phyloP scores from a whole-genome alignment of 2,797 vertebrate genomes.

The Clarias laeviceps region DNA sequence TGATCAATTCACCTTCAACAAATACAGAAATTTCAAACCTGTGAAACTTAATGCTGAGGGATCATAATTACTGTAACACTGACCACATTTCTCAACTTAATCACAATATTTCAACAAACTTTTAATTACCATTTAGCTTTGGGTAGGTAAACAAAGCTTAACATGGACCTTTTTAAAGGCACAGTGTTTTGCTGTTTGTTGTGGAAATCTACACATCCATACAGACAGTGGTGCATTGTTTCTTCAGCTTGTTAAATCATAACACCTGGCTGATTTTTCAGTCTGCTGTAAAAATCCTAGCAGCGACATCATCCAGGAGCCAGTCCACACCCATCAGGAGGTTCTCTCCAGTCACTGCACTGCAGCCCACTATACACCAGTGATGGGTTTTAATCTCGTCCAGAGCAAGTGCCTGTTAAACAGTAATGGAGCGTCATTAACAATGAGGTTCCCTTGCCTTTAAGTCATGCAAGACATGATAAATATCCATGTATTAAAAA shows the following conservation, averaged over 20 bases:
- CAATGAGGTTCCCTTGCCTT: background rate
- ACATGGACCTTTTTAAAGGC: background rate
- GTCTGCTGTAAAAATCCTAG: constrained; percentile 84
- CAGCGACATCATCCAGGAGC: constrained; percentile 86
- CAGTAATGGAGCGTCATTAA: background rate
- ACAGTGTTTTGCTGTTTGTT: background rate
- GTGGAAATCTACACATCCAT: background rate
- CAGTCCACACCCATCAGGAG: constrained; percentile 85
- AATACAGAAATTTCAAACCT: too few relatives aligned
- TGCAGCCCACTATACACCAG: constrained; percentile 90
- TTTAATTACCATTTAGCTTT: background rate
- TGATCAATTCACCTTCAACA: too few relatives aligned
- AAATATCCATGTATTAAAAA: background rate
- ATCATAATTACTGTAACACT: too few relatives aligned
- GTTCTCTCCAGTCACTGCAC: constrained; percentile 87
- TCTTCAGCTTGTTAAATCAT: background rate
- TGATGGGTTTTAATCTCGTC: constrained; percentile 86
- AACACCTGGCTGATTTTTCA: constrained; percentile 59
- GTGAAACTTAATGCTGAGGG: background rate
- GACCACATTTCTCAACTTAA: background rate
- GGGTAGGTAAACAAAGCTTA: background rate
- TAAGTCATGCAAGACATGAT: too few relatives aligned
- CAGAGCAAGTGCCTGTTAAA: constrained; percentile 77
- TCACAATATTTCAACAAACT: background rate
- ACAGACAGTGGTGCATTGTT: too few relatives aligned